Evolutionary conservation across 1,140 invertebrate species (phyloP).

Genomic region (Calephelis virginiensis): DNA sequence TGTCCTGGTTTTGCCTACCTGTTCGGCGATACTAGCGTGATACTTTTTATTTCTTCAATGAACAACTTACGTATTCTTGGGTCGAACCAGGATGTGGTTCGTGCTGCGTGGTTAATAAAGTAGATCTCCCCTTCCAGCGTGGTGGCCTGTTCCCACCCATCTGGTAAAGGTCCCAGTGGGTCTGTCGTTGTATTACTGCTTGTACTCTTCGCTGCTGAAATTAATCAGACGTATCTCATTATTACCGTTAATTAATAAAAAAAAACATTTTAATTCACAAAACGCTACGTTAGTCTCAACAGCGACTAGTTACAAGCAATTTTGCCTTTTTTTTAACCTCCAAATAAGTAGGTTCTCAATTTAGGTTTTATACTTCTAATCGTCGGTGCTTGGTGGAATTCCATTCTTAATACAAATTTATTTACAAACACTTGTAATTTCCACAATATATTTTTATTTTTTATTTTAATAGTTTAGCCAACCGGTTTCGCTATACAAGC

Average conservation of each 20-base stretch:
- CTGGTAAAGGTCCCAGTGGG: constrained; percentile 90
- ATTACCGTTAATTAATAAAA: constrained; percentile 29
- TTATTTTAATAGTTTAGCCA: no score
- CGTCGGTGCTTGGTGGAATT: no score
- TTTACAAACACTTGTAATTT: no score
- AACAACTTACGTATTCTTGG: constrained; percentile 93
- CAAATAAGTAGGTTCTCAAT: no score
- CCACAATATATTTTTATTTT: no score
- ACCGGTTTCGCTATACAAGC: no score
- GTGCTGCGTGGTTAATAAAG: constrained; percentile 97
- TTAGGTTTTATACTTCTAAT: no score
- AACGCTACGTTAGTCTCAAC: constrained; percentile 62
- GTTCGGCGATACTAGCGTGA: no score
- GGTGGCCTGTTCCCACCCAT: constrained; percentile 97
- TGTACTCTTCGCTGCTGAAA: constrained; percentile 78
- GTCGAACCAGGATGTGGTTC: constrained; percentile 98
- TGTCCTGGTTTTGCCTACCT: no score
- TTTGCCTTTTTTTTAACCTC: no score
- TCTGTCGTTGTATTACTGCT: constrained; percentile 72
- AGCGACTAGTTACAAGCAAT: constrained; percentile 68
- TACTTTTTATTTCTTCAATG: no score
- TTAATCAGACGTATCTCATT: constrained; percentile 52
- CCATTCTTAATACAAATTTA: no score
- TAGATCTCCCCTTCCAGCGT: constrained; percentile 97
- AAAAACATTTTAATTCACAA: constrained; percentile 36